Evolutionary conservation across 2,888 invertebrate genomes (phyloP), one percentile per base, ranked within the genome.

Genomic region (Aspidiotus destructor): DNA sequence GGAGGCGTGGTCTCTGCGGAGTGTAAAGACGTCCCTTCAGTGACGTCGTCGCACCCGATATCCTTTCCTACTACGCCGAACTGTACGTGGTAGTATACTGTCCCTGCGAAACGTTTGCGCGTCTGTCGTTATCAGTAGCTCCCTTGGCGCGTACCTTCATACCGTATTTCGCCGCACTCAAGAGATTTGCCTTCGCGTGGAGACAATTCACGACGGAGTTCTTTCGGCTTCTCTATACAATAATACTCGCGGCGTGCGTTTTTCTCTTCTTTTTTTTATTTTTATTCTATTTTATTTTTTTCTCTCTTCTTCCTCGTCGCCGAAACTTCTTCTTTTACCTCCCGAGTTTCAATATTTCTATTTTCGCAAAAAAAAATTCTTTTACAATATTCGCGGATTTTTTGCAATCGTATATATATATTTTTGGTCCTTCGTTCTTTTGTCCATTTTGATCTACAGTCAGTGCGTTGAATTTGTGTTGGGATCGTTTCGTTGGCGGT

Each of bases 111-210:
- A 41, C 42, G 54, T 57, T 54, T 55, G 52, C 41, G 41, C 54
- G 41, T 64, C 40, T 60, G 53, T 55, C 52, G 68, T 68, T 60
- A 60, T 60, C 60, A 60, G 52, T 60, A 60, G 60, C 68, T 60
- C 68, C 68, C 65, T 65, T 57, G 65, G 57, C 65, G 65, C 65
- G 65, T 57, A 55, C 65, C 65, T 17, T 65, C 65, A 65, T 65
- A 65, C 65, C 55, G 57, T 55, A 64, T 55, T 57, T 54, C 57
- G 41, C 55, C n/a, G 62, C 62, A 62, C 62, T 62, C 62, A 52
- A 40, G 62, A 62, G 62, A 62, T 62, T 62, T 62, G 62, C 48
- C 62, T 62, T 48, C 11, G 3, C 48, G 11, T 40, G 52, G 62
- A 62, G 44, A 62, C 62, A 62, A 62, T 62, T 62, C 62, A 62